Base-by-base conservation (phyloP, 2,888 invertebrate species). In the Cheilosia scutellata region DNA sequence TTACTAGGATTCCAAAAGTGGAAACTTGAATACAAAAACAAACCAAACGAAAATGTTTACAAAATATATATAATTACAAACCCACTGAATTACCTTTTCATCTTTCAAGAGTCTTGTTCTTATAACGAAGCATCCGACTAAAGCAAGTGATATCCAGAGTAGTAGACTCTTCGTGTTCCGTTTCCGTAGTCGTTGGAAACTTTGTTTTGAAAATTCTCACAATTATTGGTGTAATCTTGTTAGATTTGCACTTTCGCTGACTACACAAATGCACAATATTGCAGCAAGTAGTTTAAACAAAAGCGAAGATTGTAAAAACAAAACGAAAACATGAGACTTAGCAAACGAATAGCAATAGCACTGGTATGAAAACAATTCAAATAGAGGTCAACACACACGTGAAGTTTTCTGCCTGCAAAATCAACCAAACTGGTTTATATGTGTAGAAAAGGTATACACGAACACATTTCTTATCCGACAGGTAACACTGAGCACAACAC, bases 321-420 rank as follows among this genome's bases (percentile, higher is more conserved):
- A 82, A 82, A 58, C 55, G 47, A 77, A 74, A 78, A 78, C 78
- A 79, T 37, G 37, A 68, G 72, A 63, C 31, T 27, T 60, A 58
- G 55, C 33, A 77, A 44, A 6, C 49, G 49, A 66, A 49, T 58
- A 63, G 60, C 70, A 49, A 7, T 58, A 58, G 51, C 20, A 27
- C 27, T 13, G 51, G 11, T 7, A 27, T 13, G 25, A 27, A 33
- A 57, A 70, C 82, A 58, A 65, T 55, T 65, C 57, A 47, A 82
- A 86, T 86, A 68, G 76, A 82, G 86, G 86, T 86, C 86, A 86
- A 82, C 82, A 86, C 76, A 86, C 76, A 86, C 86, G 86, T 86
- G 86, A 82, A 86, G 25, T 68, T 77, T 76, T 72, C 62, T 82
- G 82, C 82, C 66, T 72, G 82, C 82, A 49, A 75, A 86, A 71